Conservation (phyloP, 1,140 invertebrate species). For the Kradibia gibbosae region DNA sequence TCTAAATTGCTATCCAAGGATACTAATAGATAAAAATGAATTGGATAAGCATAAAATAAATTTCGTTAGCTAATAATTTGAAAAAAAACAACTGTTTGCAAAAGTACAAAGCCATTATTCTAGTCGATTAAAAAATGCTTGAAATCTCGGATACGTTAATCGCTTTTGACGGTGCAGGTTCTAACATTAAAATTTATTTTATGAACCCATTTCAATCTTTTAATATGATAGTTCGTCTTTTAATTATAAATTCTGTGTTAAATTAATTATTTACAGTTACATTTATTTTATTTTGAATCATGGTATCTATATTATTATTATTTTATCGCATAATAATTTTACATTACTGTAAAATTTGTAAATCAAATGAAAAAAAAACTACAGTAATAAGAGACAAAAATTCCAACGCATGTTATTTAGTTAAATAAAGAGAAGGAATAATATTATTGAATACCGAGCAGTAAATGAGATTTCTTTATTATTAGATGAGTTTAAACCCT, state of each 20-base stretch:
- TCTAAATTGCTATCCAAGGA: conserved; percentile 24
- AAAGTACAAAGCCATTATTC: conserved; percentile 21
- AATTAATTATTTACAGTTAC: not conserved
- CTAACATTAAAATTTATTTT: conserved; percentile 24
- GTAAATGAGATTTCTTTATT: too few species aligned
- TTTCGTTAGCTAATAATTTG: not conserved
- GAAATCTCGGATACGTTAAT: conserved; percentile 1
- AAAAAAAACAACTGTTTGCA: not conserved
- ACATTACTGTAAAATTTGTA: too few species aligned
- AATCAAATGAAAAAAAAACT: too few species aligned
- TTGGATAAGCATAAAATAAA: not conserved
- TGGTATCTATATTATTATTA: not conserved
- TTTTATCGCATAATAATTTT: too few species aligned
- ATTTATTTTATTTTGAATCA: not conserved
- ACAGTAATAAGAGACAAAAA: too few species aligned
- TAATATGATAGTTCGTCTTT: too few species aligned
- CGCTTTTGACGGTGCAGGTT: conserved; percentile 9
- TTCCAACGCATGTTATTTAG: too few species aligned
- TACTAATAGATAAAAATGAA: not conserved
- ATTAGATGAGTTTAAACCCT: too few species aligned
- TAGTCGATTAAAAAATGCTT: conserved; percentile 15
- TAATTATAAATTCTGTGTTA: not conserved
- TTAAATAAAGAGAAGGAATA: too few species aligned
- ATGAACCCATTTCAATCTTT: not conserved
- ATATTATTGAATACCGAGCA: too few species aligned